phyloP scores from a whole-genome alignment of 53 echinoderm and acorn worm species.

The Patiria pectinifera region DNA sequence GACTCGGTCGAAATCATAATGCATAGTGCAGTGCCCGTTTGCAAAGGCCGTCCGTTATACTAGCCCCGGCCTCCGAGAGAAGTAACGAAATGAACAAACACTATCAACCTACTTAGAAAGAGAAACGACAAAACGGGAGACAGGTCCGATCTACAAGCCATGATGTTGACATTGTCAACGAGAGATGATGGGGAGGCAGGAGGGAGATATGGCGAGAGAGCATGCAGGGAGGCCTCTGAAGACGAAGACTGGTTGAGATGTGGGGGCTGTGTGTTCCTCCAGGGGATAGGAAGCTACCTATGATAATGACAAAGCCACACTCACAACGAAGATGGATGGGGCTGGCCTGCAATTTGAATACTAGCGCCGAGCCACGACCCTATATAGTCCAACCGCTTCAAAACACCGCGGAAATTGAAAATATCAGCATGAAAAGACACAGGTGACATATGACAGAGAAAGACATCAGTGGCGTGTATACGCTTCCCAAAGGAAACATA shows the following conservation, averaged over 20 bases:
- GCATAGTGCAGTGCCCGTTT: conserved; percentile 51
- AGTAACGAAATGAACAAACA: conserved; percentile 64
- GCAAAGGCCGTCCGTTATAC: not conserved
- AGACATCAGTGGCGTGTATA: not conserved
- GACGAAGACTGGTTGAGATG: not conserved
- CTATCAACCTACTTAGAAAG: conserved; percentile 58
- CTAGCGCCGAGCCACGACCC: not conserved
- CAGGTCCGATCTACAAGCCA: conserved; percentile 43
- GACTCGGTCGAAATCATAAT: not conserved
- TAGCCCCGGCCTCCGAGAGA: not conserved
- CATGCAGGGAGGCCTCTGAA: not conserved
- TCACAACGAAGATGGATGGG: conserved; percentile 60
- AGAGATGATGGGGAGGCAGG: conserved; percentile 12
- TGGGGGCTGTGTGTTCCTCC: not conserved
- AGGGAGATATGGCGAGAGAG: not conserved
- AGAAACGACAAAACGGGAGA: conserved; percentile 51
- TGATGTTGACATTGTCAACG: conserved; percentile 47
- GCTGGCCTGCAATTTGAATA: conserved; percentile 1
- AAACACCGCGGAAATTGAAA: conserved; percentile 51
- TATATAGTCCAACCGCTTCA: not conserved
- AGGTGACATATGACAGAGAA: conserved; percentile 13
- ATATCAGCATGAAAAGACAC: conserved; percentile 34
- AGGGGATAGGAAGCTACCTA: conserved; percentile 3
- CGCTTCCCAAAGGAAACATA: not conserved
- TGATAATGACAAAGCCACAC: conserved; percentile 22